Percentiles rank a stretch among this genome's conserved stretches.
Evolutionary conservation across 2,113 vertebrate species (phyloP).

Genomic region (Electrona antarctica): DNA sequence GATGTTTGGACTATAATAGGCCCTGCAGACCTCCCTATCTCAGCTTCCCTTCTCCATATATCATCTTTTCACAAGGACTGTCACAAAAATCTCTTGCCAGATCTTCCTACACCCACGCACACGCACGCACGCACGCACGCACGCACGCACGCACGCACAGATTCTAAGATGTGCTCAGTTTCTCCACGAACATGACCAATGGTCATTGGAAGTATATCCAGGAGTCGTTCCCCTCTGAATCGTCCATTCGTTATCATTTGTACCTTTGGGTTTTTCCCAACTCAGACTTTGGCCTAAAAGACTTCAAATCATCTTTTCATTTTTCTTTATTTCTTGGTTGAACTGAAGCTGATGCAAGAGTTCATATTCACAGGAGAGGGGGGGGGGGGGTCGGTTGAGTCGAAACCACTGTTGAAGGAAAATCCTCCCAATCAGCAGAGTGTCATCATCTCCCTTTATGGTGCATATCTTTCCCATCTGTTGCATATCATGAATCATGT

Average conservation of each 20-base stretch:
- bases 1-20: constrained; percentile 63
- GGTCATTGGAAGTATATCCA: constrained; percentile 13
- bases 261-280: background rate
- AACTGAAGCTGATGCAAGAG: constrained; percentile 1
- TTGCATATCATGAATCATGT: background rate
- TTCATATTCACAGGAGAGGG: background rate
- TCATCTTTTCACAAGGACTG: constrained; percentile 29
- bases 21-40: too few relatives aligned
- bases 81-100: constrained; percentile 31
- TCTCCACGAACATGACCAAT: background rate
- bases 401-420: constrained; percentile 10
- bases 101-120: background rate
- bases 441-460: constrained; percentile 40
- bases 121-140: background rate
- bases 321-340: background rate
- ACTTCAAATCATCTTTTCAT: background rate
- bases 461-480: constrained; percentile 39
- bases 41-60: constrained; percentile 31
- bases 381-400: too few relatives aligned
- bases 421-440: constrained; percentile 15
- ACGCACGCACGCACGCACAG: constrained; percentile 11
- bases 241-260: constrained; percentile 13
- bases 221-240: background rate
- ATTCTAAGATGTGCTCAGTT: background rate
- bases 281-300: background rate